phyloP scores from a whole-genome alignment of 37 sponge, comb jelly and placozoan species.

The Agelas oroides region DNA sequence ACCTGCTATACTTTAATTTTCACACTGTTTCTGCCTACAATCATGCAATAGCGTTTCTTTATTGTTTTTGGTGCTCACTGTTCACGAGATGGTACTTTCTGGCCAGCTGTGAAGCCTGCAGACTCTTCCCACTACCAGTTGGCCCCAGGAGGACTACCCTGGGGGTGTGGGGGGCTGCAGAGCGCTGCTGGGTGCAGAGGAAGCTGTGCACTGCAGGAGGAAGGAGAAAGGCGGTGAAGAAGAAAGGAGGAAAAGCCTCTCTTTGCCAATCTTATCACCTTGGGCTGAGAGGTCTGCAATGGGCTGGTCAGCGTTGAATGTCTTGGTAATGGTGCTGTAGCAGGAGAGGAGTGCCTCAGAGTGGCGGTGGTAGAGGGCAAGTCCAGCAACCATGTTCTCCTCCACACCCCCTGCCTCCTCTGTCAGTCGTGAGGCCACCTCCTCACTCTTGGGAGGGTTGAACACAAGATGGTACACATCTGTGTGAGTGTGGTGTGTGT shows the following conservation, averaged over 20 bases:
- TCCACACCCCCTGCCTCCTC: slow-evolving; percentile 63
- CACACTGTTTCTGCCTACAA: too few species aligned
- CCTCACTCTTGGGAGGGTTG: slow-evolving; percentile 66
- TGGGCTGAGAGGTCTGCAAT: slow-evolving; percentile 75
- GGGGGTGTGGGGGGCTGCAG: slow-evolving; percentile 84
- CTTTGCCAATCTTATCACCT: too few species aligned
- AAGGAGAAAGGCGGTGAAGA: neutral
- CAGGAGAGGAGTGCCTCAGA: slow-evolving; percentile 55
- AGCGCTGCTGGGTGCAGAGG: slow-evolving; percentile 55
- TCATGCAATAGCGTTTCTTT: too few species aligned
- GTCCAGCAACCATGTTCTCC: slow-evolving; percentile 23
- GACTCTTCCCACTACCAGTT: slow-evolving; percentile 88
- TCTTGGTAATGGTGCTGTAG: slow-evolving; percentile 48
- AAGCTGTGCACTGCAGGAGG: slow-evolving; percentile 50
- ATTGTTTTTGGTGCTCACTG: slow-evolving; percentile 53
- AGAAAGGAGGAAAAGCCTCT: neutral
- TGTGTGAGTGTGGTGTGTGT: slow-evolving; percentile 19
- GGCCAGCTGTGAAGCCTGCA: slow-evolving; percentile 82
- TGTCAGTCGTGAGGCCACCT: slow-evolving; percentile 67
- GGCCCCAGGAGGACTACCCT: slow-evolving; percentile 92
- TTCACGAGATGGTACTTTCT: slow-evolving; percentile 85
- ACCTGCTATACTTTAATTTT: too few species aligned
- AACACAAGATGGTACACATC: slow-evolving; percentile 94
- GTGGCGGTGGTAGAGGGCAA: slow-evolving; percentile 69
- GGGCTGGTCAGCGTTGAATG: slow-evolving; percentile 93